phyloP scores from a whole-genome alignment of 2,797 vertebrate species.

The Gymnopithys bicolor region DNA sequence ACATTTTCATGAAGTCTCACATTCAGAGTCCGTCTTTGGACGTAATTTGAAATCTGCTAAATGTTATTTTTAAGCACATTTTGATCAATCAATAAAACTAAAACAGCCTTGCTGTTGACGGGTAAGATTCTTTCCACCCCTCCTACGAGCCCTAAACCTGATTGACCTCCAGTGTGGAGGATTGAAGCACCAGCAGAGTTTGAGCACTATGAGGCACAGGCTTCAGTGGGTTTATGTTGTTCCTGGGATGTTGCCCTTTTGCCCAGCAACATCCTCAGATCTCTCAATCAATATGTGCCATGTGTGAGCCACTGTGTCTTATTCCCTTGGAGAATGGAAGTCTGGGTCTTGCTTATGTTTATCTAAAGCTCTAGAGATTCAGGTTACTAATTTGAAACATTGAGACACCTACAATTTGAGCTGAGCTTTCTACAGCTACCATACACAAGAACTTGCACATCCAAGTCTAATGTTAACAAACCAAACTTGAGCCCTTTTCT shows the following conservation, averaged over 20 bases:
- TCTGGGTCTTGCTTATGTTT: neutral
- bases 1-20: neutral
- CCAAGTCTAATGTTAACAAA: fast-evolving
- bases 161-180: neutral
- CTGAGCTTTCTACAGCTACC: neutral
- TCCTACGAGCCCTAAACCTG: neutral
- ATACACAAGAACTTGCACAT: fast-evolving
- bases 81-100: neutral
- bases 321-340: neutral
- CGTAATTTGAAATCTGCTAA: neutral
- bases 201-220: neutral
- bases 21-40: neutral
- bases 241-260: neutral
- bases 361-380: neutral
- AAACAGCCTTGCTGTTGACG: neutral
- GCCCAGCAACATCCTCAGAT: neutral
- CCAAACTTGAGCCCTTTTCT: neutral
- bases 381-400: neutral
- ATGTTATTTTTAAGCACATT: neutral
- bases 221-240: neutral
- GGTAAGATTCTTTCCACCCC: neutral
- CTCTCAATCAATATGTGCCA: fast-evolving
- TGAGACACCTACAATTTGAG: neutral
- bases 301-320: neutral
- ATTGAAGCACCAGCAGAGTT: neutral